Evolutionary conservation across 2,797 vertebrate genomes (phyloP), one percentile per base, ranked within the genome.

Genomic region (Lerista edwardsae): DNA sequence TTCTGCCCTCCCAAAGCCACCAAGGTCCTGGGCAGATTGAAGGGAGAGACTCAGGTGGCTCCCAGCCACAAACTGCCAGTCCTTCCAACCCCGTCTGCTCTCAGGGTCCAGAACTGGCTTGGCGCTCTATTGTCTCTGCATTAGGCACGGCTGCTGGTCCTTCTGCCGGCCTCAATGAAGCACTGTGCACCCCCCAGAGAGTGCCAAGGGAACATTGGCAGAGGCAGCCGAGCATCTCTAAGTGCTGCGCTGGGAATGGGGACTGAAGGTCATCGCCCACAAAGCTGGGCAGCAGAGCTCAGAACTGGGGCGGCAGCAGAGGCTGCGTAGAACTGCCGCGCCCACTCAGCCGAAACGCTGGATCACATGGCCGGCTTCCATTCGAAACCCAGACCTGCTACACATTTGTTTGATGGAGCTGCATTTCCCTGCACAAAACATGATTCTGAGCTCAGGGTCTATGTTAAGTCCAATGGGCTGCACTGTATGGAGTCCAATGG

Each of bases 171-270:
- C n/a, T 82, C 80, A 82, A 65, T 82, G 80, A 61, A 29, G 21
- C 71, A 74, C 74, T 82, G 80, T 74, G 64, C 23, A 4, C 14
- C 31, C 15, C 39, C 55, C 57, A 72, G 72, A 36, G 55, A 11
- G 41, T 23, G 41, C 39, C 19, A 74, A 74, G 41, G n/a, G 71
- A 74, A 82, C 15, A 10, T 47, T n/a, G 25, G 59, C 23, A 61
- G 59, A 75, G 64, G 71, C 80, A 82, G 31, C 71, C 47, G 41
- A 74, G 34, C 80, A 82, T 82, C 80, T n/a, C 59, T 74, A 75
- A 82, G 21, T 10, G 36, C 36, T 72, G 31, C 41, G 39, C 39
- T 47, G n/a, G 41, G n/a, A 82, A 82, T 65, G 14, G 19, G 31
- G n/a, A 27, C 51, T 59, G 59, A 82, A 82, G 55, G 71, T 82